These are phyloP conservation scores for Spermophilus dauricus DNA, from an alignment of 2,113 vertebrate species.

Conservation along the genomic window DNA sequence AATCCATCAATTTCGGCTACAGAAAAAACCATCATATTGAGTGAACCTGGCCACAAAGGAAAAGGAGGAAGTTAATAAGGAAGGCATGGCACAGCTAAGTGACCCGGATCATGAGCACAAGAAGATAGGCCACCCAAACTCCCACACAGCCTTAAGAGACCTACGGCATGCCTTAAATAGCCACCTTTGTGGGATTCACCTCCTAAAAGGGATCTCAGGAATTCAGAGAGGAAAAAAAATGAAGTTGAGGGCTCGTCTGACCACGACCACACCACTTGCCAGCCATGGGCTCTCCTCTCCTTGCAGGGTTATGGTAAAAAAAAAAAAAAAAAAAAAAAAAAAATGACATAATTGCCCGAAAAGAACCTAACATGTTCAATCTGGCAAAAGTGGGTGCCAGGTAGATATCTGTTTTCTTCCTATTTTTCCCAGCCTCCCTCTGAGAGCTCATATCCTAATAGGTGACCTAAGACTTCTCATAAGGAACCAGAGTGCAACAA, in stretches of 20 bases:
- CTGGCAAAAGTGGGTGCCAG: not conserved
- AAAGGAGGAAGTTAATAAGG: not conserved
- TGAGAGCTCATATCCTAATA: not conserved
- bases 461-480: not conserved
- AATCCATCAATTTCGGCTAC: not conserved
- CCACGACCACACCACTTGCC: not conserved
- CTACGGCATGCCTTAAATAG: slow-evolving; percentile 64
- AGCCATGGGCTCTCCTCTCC: not conserved
- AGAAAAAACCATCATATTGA: not conserved
- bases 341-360: not conserved
- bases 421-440: not conserved
- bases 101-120: not conserved
- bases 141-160: not conserved
- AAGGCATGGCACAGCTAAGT: not conserved
- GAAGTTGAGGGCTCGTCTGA: not conserved
- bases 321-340: not conserved
- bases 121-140: not conserved
- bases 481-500: not conserved
- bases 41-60: not conserved
- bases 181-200: not conserved
- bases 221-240: not conserved
- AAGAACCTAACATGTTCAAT: not conserved
- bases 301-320: not conserved
- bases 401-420: not conserved
- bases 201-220: not conserved